phyloP scores from a whole-genome alignment of 2,113 vertebrate genomes.

The Oncorhynchus clarkii region DNA sequence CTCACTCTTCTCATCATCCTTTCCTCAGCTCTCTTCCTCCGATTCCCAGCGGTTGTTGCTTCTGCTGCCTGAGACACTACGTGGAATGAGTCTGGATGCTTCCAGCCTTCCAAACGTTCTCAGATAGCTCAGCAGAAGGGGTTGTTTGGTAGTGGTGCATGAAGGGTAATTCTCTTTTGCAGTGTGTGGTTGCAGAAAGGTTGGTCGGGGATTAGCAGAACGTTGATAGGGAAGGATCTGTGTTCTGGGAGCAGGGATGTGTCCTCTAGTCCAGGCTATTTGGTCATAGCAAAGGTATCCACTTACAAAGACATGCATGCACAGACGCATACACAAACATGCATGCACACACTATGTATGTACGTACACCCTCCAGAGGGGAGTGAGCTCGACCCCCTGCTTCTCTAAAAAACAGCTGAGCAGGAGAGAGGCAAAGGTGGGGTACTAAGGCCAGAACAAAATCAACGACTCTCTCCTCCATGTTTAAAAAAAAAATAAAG shows the following conservation, averaged over 20 bases:
- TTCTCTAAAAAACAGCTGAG: conserved; percentile 39
- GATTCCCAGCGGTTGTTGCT: conserved; percentile 50
- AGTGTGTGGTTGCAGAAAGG: conserved; percentile 23
- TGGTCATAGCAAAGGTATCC: conserved; percentile 18
- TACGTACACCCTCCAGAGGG: conserved; percentile 13
- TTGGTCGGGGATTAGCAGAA: conserved; percentile 30
- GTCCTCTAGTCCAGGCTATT: conserved; percentile 11
- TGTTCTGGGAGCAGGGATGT: not conserved
- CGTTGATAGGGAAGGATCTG: conserved; percentile 14
- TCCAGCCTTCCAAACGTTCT: conserved; percentile 35
- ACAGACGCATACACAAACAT: conserved; percentile 1
- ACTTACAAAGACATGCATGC: conserved; percentile 8
- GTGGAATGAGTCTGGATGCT: conserved; percentile 20
- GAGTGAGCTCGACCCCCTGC: conserved; percentile 40
- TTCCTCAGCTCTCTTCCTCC: conserved; percentile 17
- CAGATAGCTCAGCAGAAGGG: conserved; percentile 29
- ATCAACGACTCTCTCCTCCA: not conserved
- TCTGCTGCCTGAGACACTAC: conserved; percentile 41
- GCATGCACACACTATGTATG: not conserved
- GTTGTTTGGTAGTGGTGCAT: conserved; percentile 24
- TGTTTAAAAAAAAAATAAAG: conserved; percentile 47
- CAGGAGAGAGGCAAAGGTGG: not conserved
- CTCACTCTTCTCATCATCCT: conserved; percentile 44
- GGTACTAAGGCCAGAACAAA: not conserved
- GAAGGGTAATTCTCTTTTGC: not conserved